phyloP scores from a whole-genome alignment of 2,797 vertebrate genomes.

The Sitta carolinensis region DNA sequence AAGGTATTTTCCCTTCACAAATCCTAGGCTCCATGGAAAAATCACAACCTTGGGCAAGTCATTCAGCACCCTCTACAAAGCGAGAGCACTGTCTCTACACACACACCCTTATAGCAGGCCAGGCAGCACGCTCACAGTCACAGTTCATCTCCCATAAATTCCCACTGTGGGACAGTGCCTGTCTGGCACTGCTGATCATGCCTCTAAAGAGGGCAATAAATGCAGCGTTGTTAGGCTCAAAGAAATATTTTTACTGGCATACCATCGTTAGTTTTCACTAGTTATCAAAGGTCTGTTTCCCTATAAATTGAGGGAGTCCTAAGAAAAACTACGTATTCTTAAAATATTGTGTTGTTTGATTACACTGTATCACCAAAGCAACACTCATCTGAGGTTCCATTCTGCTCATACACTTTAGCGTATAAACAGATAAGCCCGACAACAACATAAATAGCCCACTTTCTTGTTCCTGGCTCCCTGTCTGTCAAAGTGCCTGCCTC shows the following conservation, averaged over 20 bases:
- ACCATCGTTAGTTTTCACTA: not conserved
- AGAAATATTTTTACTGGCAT: not conserved
- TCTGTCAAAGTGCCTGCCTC: not conserved
- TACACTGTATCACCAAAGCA: not conserved
- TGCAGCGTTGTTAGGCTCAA: rapidly evolving
- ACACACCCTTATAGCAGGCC: rapidly evolving
- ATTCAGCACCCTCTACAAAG: not conserved
- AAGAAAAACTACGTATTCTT: not conserved
- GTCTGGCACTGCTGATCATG: not conserved
- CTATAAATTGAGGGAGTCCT: not conserved
- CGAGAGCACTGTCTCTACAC: rapidly evolving
- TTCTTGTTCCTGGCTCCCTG: not conserved
- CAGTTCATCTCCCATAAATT: not conserved
- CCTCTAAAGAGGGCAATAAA: not conserved
- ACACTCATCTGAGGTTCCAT: not conserved
- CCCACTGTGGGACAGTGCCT: not conserved
- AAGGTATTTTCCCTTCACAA: not conserved
- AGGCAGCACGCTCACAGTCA: rapidly evolving
- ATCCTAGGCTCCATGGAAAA: not conserved
- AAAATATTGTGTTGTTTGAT: not conserved
- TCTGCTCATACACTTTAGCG: not conserved
- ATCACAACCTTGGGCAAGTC: not conserved
- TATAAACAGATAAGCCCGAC: not conserved
- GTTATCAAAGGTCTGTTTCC: not conserved
- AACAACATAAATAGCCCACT: not conserved